phyloP scores from a whole-genome alignment of 2,113 vertebrate species.

The Psammodynastes pulverulentus region DNA sequence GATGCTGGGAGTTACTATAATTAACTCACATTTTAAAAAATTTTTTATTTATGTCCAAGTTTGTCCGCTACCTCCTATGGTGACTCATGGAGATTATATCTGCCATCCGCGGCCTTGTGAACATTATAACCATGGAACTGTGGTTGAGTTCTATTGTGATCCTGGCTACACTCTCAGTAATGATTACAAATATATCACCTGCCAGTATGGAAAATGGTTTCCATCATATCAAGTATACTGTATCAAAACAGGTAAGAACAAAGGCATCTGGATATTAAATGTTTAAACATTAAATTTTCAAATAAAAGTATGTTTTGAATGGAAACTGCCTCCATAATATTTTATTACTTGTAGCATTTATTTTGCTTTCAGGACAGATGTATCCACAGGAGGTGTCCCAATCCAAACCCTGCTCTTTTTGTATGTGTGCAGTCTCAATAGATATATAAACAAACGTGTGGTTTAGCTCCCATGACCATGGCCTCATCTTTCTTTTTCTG shows the following conservation, averaged over 20 bases:
- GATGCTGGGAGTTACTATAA: background rate
- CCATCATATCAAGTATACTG: constrained; percentile 83
- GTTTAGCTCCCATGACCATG: background rate
- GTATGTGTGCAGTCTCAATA: background rate
- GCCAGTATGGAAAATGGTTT: constrained; percentile 85
- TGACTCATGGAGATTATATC: constrained; percentile 82
- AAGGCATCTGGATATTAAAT: background rate
- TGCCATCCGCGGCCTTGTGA: constrained; percentile 86
- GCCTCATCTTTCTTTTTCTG: background rate
- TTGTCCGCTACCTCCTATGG: constrained; percentile 81
- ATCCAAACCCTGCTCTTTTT: background rate
- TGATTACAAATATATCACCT: constrained; percentile 88
- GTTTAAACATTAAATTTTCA: background rate
- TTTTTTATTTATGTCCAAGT: constrained; percentile 65
- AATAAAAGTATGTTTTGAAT: background rate
- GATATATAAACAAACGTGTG: background rate
- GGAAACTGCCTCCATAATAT: background rate
- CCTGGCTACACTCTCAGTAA: constrained; percentile 83
- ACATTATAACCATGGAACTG: constrained; percentile 80
- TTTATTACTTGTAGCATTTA: background rate
- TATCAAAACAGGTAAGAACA: constrained; percentile 73
- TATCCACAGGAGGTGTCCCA: background rate
- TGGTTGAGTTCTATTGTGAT: constrained; percentile 86
- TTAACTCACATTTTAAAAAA: constrained; percentile 31
- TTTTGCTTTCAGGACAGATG: background rate